phyloP scores from a whole-genome alignment of 2,113 vertebrate genomes.

The Ictidomys tridecemlineatus region DNA sequence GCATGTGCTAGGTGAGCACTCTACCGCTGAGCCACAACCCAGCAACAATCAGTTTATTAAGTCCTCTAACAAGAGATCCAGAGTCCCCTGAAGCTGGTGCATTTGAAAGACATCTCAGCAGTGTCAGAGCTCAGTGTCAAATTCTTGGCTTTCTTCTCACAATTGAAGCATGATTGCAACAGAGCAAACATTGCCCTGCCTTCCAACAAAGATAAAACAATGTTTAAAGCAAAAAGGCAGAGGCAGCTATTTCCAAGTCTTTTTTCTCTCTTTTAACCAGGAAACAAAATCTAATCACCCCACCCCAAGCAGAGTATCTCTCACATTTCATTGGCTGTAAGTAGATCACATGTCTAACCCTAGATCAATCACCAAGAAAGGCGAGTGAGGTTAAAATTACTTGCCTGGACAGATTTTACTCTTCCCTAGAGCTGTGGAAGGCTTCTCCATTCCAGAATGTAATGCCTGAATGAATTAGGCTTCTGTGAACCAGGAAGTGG shows the following conservation, averaged over 20 bases:
- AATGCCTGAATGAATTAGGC: not conserved
- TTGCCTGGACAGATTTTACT: constrained; percentile 21
- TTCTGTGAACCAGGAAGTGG: not conserved
- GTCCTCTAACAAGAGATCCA: not conserved
- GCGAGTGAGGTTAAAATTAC: not conserved
- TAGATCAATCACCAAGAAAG: constrained; percentile 22
- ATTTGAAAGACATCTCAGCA: constrained; percentile 36
- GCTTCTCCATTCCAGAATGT: not conserved
- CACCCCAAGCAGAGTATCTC: not conserved
- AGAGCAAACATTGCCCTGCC: not conserved
- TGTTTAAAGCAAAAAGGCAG: not conserved
- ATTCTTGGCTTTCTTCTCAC: constrained; percentile 42
- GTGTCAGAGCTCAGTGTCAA: not conserved
- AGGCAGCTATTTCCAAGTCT: not conserved
- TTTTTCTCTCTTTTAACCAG: not conserved
- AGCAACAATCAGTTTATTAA: not conserved
- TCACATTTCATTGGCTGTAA: constrained; percentile 39
- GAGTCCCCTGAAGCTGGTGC: not conserved
- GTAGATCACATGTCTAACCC: not conserved
- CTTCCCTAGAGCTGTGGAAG: not conserved
- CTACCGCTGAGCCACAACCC: too few relatives aligned
- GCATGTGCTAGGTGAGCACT: too few relatives aligned
- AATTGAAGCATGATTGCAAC: not conserved
- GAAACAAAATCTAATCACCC: not conserved
- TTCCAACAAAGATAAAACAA: constrained; percentile 14